Percentiles rank a stretch among this genome's conserved stretches.
Evolutionary conservation across 2,888 invertebrate species (phyloP).

Genomic region (Pachydiplax longipennis): DNA sequence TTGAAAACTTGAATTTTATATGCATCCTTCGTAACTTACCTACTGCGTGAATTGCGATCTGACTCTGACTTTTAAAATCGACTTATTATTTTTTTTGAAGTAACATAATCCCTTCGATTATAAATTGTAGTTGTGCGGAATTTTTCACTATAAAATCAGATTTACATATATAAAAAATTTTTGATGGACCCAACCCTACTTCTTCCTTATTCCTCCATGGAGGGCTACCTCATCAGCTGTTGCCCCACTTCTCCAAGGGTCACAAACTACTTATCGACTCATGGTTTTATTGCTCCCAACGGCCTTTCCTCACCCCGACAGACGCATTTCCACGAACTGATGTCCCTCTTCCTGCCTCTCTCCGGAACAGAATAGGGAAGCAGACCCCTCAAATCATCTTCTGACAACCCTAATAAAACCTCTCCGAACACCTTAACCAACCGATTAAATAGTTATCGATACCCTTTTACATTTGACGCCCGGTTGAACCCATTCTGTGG

Average conservation of each 20-base stretch:
- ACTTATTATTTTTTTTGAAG: too few relatives aligned
- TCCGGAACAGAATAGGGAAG: not conserved
- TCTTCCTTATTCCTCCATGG: not conserved
- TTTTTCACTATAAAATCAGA: too few relatives aligned
- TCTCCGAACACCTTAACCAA: not conserved
- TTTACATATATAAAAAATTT: not conserved
- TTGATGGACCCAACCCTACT: not conserved
- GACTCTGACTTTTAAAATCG: too few relatives aligned
- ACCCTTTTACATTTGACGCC: conserved; percentile 3
- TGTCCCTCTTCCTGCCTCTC: not conserved
- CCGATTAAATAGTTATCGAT: conserved; percentile 33
- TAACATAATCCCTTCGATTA: too few relatives aligned
- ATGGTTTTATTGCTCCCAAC: not conserved
- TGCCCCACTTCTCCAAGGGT: conserved; percentile 19
- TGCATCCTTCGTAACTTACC: too few relatives aligned
- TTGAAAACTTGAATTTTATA: too few relatives aligned
- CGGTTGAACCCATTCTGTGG: not conserved
- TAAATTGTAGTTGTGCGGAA: too few relatives aligned
- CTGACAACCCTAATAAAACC: conserved; percentile 26
- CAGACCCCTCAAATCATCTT: not conserved
- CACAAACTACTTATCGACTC: not conserved
- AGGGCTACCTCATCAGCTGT: not conserved
- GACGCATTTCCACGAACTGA: conserved; percentile 30
- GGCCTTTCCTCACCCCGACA: not conserved
- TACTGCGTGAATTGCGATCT: too few relatives aligned